Evolutionary conservation across 2,888 invertebrate genomes (phyloP), one percentile per base, ranked within the genome.

Genomic region (Alentia gelatinosa): DNA sequence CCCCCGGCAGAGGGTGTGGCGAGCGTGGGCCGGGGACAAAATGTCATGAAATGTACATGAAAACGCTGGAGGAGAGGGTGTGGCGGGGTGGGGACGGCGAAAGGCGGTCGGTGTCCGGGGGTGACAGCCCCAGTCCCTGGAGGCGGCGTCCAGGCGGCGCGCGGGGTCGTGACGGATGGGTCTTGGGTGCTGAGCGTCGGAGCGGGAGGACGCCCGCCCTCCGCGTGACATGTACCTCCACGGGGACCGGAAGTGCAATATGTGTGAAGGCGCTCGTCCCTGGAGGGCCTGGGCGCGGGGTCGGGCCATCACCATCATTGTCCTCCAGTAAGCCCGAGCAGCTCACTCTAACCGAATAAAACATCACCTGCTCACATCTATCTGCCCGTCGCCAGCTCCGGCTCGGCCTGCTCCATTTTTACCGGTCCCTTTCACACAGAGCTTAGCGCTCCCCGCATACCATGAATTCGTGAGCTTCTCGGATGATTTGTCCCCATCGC

Each of bases 41-140:
- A 86, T 86, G 86, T 86, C 86, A 86, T 86, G 86, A 86, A 86
- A 86, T 86, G 86, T 86, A 86, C 86, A 86, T 86, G 86, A 86
- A 86, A 86, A 42, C 42, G 39, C 83, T 86, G 86, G 86, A 47
- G 35, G 50, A 50, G 15, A 47, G 42, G 86, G 19, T 12, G 47
- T 9, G 35, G 50, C 86, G 30, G 79, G 39, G 63, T 5, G 5
- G 63, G 47, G 47, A 47, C 47, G 39, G 79, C 9, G 86, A 86
- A 86, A 86, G 86, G 86, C 86, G 86, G 86, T 12, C 12, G 86
- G 86, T 86, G 86, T 86, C 86, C 42, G 86, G 86, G 86, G 86
- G 86, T 86, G 86, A 86, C 86, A 33, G 42, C 47, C 12, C 3
- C n/a, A 47, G 47, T 86, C 86, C 47, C 86, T 9, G 47, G 50